These are phyloP conservation scores for Sarcophaga variegata DNA, from an alignment of 2,888 invertebrate genomes.

Conservation along the genomic window DNA sequence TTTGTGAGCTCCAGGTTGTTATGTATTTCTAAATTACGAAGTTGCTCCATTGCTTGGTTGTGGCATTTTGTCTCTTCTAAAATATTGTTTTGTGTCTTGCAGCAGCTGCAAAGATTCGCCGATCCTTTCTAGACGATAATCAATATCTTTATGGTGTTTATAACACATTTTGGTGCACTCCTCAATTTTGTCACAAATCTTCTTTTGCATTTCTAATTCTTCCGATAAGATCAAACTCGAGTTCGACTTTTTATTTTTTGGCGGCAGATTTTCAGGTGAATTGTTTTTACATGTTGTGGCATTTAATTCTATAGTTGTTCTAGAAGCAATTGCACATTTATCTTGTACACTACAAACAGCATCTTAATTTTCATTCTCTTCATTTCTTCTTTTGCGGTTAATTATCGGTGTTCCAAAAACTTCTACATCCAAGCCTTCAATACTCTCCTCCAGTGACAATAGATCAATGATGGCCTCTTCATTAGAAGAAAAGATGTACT, in stretches of 20 bases:
- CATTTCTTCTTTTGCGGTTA: too few relatives aligned
- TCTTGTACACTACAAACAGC: not conserved
- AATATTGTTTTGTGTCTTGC: not conserved
- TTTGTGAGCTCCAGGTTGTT: not conserved
- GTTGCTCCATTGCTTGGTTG: not conserved
- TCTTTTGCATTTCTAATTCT: not conserved
- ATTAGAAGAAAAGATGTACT: not conserved
- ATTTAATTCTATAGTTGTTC: too few relatives aligned
- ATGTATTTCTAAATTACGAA: not conserved
- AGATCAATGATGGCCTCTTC: not conserved
- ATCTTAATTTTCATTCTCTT: not conserved
- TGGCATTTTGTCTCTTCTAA: not conserved
- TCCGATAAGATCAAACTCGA: not conserved
- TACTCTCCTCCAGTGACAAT: not conserved
- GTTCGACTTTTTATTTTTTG: not conserved
- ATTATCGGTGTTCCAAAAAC: too few relatives aligned
- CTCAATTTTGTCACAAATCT: not conserved
- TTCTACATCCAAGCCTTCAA: not conserved
- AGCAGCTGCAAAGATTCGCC: not conserved
- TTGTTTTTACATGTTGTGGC: too few relatives aligned
- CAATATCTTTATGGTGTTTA: not conserved
- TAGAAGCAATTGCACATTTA: too few relatives aligned
- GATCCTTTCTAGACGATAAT: not conserved
- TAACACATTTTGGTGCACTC: not conserved
- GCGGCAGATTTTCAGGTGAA: too few relatives aligned